A percentile compares a stretch with the other conserved stretches of the same genome.
Conservation (phyloP, 1,140 invertebrate genomes). For the Nilaparvata lugens region DNA sequence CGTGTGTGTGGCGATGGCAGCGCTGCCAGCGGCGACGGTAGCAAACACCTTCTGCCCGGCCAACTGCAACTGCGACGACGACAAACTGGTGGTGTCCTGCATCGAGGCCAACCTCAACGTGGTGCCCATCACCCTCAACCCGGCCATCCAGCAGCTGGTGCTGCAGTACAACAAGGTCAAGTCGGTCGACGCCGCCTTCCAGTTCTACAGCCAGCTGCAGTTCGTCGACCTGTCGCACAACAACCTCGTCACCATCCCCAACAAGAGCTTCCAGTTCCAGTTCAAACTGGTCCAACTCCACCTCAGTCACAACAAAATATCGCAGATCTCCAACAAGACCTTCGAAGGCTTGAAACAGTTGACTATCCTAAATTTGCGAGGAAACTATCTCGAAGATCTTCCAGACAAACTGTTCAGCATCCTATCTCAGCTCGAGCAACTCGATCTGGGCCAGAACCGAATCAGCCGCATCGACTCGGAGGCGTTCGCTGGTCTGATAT, state of each 20-base stretch:
- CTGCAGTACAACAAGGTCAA: conserved; percentile 79
- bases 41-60: conserved; percentile 54
- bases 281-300: conserved; percentile 71
- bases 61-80: conserved; percentile 78
- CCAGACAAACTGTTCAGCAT: conserved; percentile 63
- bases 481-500: conserved; percentile 65
- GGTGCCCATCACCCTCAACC: conserved; percentile 83
- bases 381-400: conserved; percentile 73
- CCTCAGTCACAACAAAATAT: conserved; percentile 76
- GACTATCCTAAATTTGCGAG: conserved; percentile 66
- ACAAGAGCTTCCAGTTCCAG: conserved; percentile 66
- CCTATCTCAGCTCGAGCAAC: conserved; percentile 64
- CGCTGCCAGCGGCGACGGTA: conserved; percentile 14
- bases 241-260: conserved; percentile 66
- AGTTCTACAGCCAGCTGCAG: conserved; percentile 74
- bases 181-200: conserved; percentile 74
- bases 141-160: conserved; percentile 71
- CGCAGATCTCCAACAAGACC: conserved; percentile 62
- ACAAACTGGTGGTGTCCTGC: conserved; percentile 77
- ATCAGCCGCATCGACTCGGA: conserved; percentile 67
- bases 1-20: conserved; percentile 13
- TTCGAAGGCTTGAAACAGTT: conserved; percentile 68
- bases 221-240: conserved; percentile 78
- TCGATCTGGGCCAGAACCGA: conserved; percentile 80
- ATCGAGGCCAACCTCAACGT: conserved; percentile 75